Conservation (phyloP, 2,888 invertebrate genomes). For the Drosophila limbata region DNA sequence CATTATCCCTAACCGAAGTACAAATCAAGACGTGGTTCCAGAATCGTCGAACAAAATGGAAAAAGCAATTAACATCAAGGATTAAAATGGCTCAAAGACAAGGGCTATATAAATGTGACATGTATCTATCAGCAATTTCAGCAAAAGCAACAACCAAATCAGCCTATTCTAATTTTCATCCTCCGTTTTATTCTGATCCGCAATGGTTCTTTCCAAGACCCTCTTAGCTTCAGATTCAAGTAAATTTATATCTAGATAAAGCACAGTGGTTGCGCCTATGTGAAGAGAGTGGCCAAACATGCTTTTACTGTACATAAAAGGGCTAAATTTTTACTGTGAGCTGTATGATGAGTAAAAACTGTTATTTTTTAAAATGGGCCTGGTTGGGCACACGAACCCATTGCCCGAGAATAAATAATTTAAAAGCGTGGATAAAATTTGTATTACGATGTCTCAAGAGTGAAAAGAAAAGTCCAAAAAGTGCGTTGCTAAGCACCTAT, state of each 20-base stretch:
- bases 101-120: conserved; percentile 87
- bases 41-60: conserved; percentile 96
- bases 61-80: conserved; percentile 96
- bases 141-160: conserved; percentile 39
- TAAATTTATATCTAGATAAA: not conserved
- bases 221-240: not conserved
- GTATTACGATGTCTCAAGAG: too few relatives aligned
- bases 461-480: too few relatives aligned
- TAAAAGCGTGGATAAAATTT: too few relatives aligned
- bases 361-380: too few relatives aligned
- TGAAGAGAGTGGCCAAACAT: too few relatives aligned
- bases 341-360: too few relatives aligned
- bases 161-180: conserved; percentile 43
- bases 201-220: conserved; percentile 8
- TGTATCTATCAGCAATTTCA: conserved; percentile 87
- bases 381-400: too few relatives aligned
- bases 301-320: too few relatives aligned
- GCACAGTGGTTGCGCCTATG: too few relatives aligned
- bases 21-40: conserved; percentile 74
- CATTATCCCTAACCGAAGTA: conserved; percentile 87
- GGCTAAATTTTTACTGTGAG: too few relatives aligned
- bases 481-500: too few relatives aligned
- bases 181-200: conserved; percentile 54
- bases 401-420: too few relatives aligned
- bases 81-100: conserved; percentile 95